Evolutionary conservation across 2,888 invertebrate species (phyloP), one percentile per base, ranked within the genome.

Genomic region (Cosmia pyralina): DNA sequence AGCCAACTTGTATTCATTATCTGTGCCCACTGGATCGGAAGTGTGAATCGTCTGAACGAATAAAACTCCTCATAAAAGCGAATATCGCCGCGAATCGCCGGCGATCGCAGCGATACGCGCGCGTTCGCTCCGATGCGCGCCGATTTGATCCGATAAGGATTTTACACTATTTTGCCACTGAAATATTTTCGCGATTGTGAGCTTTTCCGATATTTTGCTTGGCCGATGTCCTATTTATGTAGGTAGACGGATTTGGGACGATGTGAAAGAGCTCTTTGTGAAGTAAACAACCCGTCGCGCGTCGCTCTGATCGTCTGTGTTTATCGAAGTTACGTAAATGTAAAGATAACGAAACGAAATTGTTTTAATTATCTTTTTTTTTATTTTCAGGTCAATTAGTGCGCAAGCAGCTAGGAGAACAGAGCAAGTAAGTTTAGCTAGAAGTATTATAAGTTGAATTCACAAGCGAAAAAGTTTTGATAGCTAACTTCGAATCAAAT

Each of bases 91-190:
- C 62, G 84, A 83, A 83, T 85, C 82, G 83, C 68, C 75, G 73
- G 66, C 82, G 81, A 84, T 88, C 71, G 76, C 52, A 63, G 41
- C 60, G 77, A 75, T 75, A 80, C 72, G 69, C 68, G 68, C 64
- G 69, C 52, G 59, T 80, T 67, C 87, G 78, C 85, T 76, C 83
- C 82, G 82, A 50, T 80, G 85, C 86, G 84, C 82, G 64, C 77
- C 78, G 84, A 85, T 85, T 76, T 85, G 78, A 85, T 87, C 83
- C 85, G 85, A 88, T 88, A 86, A 89, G 75, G 85, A 87, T 84
- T 88, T 88, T 86, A 88, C 88, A 89, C 85, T 85, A 86, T 85
- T 87, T 82, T 82, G 68, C 76, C 66, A 46, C 69, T 81, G 75
- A 83, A 86, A 87, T 85, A 84, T 84, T 85, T 85, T 80, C 79